phyloP scores from a whole-genome alignment of 2,888 invertebrate species.

The Thymelicus sylvestris region DNA sequence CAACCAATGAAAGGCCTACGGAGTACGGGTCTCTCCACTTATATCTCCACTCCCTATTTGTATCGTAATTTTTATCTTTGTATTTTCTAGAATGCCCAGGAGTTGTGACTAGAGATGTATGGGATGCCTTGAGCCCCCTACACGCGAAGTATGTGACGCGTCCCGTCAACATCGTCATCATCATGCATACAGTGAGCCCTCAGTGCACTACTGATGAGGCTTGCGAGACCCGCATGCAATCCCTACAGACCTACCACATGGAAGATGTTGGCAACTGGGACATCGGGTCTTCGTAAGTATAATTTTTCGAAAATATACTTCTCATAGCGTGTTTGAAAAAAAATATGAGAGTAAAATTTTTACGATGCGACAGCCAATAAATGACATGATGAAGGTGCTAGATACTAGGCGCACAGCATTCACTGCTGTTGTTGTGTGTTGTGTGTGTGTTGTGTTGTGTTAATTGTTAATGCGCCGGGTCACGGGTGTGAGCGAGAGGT shows the following conservation, averaged over 20 bases:
- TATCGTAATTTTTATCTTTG: neutral
- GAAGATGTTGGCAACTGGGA: conserved; percentile 77
- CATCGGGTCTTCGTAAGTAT: conserved; percentile 85
- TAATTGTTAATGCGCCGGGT: too few relatives aligned
- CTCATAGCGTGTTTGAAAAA: too few relatives aligned
- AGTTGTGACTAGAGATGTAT: conserved; percentile 76
- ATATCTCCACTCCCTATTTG: neutral
- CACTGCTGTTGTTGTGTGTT: too few relatives aligned
- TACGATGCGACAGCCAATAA: too few relatives aligned
- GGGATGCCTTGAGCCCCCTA: conserved; percentile 81
- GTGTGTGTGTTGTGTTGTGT: too few relatives aligned
- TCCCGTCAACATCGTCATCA: conserved; percentile 79
- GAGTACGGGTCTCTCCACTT: too few relatives aligned
- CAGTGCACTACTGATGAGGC: conserved; percentile 67
- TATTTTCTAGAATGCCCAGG: conserved; percentile 24
- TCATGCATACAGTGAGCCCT: conserved; percentile 84
- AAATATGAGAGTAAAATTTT: too few relatives aligned
- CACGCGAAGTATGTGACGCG: conserved; percentile 75
- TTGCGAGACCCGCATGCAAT: conserved; percentile 67
- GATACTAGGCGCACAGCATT: too few relatives aligned
- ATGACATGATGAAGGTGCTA: too few relatives aligned
- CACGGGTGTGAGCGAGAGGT: too few relatives aligned
- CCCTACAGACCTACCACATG: conserved; percentile 82
- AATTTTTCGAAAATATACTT: neutral
- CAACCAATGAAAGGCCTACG: too few relatives aligned